phyloP scores from a whole-genome alignment of 2,888 invertebrate species.

The Cheilosia soror region DNA sequence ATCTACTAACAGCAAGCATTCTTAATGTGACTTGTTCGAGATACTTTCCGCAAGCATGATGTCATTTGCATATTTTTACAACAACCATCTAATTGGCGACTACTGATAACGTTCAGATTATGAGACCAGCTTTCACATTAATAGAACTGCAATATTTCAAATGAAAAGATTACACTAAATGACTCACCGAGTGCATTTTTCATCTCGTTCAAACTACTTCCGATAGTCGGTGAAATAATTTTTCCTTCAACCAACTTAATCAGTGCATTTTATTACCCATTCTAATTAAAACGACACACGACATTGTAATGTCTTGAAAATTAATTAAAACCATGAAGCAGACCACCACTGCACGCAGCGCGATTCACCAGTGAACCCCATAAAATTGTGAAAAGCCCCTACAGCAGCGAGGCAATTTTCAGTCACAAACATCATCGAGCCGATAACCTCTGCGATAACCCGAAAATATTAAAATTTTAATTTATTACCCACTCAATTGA shows the following conservation, averaged over 20 bases:
- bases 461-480: slow-evolving; percentile 48
- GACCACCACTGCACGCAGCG: slow-evolving; percentile 8
- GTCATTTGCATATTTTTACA: slow-evolving; percentile 4
- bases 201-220: slow-evolving; percentile 21
- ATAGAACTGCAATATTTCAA: neutral
- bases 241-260: slow-evolving; percentile 30
- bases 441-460: slow-evolving; percentile 70
- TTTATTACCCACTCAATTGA: slow-evolving; percentile 55
- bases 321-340: slow-evolving; percentile 59
- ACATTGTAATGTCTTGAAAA: slow-evolving; percentile 59
- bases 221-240: slow-evolving; percentile 33
- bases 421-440: slow-evolving; percentile 40
- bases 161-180: neutral
- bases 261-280: slow-evolving; percentile 39
- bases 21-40: neutral
- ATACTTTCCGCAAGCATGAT: neutral
- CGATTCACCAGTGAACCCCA: slow-evolving; percentile 22
- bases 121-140: neutral
- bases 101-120: slow-evolving; percentile 10
- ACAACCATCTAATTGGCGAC: neutral
- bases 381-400: slow-evolving; percentile 12
- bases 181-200: neutral
- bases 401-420: slow-evolving; percentile 22
- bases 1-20: neutral
- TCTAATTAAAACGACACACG: slow-evolving; percentile 61